These are phyloP conservation scores for Diadumene lineata DNA, from an alignment of 92 coral and sea anemone species.

Conservation along the genomic window DNA sequence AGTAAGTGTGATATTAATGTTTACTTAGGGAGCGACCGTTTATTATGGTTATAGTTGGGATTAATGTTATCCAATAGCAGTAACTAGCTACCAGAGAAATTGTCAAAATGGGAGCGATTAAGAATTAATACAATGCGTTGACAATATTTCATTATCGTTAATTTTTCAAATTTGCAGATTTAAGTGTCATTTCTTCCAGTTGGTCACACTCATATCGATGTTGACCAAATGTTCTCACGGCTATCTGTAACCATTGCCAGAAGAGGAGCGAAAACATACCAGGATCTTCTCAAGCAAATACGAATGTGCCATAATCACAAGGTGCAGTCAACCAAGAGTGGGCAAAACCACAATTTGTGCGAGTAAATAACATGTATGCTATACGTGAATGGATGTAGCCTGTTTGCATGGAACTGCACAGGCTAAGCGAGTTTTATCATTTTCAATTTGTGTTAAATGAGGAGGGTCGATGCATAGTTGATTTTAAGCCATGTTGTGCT, in stretches of 20 bases:
- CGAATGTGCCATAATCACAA: constrained; percentile 59
- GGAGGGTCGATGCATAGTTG: constrained; percentile 21
- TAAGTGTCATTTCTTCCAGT: constrained; percentile 60
- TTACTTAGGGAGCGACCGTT: too few species aligned
- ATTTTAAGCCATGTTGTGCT: constrained; percentile 25
- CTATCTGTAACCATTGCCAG: constrained; percentile 50
- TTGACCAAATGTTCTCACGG: constrained; percentile 59
- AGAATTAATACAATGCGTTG: too few species aligned
- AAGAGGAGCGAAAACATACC: constrained; percentile 50
- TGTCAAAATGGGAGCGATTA: too few species aligned
- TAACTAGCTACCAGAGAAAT: too few species aligned
- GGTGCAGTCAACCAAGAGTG: constrained; percentile 53
- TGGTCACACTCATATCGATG: constrained; percentile 73
- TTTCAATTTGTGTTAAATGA: constrained; percentile 32
- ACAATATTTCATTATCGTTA: too few species aligned
- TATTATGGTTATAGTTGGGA: too few species aligned
- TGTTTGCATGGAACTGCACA: constrained; percentile 23
- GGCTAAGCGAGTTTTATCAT: constrained; percentile 34
- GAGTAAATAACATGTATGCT: constrained; percentile 39
- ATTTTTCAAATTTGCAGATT: constrained; percentile 41
- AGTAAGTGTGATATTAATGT: too few species aligned
- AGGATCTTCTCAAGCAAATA: constrained; percentile 48
- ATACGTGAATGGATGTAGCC: constrained; percentile 55
- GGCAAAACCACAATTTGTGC: constrained; percentile 54
- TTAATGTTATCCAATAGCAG: too few species aligned